Evolutionary conservation across 1,140 invertebrate species (phyloP).

Genomic region (Dufourea novaeangliae): DNA sequence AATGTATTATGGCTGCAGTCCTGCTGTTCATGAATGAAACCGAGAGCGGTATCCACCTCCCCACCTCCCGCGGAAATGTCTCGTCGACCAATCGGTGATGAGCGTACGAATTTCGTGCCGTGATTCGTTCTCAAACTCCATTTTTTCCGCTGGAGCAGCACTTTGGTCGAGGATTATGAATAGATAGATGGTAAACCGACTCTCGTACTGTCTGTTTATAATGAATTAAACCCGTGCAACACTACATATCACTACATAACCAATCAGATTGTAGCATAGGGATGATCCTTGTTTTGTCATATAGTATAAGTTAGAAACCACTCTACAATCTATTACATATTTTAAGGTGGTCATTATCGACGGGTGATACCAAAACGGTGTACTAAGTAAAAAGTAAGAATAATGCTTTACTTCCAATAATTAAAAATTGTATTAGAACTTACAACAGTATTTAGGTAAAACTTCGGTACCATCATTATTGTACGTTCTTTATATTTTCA

Average conservation of each 20-base stretch:
- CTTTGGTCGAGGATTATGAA: background rate
- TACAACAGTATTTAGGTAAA: background rate
- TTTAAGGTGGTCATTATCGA: constrained; percentile 6
- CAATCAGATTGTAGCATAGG: background rate
- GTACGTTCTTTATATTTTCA: background rate
- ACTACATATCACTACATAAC: no score
- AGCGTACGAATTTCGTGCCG: background rate
- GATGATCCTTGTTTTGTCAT: background rate
- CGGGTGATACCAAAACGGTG: background rate
- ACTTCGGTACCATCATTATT: background rate
- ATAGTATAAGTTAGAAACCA: background rate
- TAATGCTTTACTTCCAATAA: constrained; percentile 6
- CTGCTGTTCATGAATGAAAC: constrained; percentile 80
- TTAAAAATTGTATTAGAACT: constrained; percentile 8
- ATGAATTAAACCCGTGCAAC: no score
- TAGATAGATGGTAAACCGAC: constrained; percentile 5
- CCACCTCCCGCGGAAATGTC: background rate
- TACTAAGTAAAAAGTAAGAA: constrained; percentile 27
- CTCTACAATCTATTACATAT: background rate
- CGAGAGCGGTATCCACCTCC: constrained; percentile 64
- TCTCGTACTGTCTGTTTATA: background rate
- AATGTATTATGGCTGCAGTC: constrained; percentile 75
- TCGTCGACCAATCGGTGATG: constrained; percentile 8
- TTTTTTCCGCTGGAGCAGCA: background rate
- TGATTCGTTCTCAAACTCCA: constrained; percentile 26